These are phyloP conservation scores for Scelioninae gen. 2 DNA, from an alignment of 2,888 invertebrate species.

Conservation along the genomic window DNA sequence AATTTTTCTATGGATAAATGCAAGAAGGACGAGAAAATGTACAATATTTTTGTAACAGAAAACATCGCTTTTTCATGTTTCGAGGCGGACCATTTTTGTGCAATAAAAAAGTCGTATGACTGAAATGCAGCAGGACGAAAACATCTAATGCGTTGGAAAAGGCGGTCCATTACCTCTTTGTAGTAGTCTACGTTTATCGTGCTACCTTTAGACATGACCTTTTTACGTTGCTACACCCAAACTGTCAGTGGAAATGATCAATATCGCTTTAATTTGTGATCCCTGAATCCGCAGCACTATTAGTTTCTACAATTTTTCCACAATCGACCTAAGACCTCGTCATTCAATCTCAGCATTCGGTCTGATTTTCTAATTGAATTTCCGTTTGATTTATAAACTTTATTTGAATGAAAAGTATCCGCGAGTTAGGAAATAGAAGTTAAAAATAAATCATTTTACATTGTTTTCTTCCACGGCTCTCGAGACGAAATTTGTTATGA, in stretches of 20 bases:
- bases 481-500: no score
- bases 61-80: conserved; percentile 22
- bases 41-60: conserved; percentile 5
- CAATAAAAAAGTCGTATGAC: conserved; percentile 32
- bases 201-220: conserved; percentile 34
- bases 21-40: not conserved
- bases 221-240: conserved; percentile 25
- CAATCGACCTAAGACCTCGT: conserved; percentile 34
- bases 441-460: no score
- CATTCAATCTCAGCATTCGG: conserved; percentile 30
- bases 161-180: conserved; percentile 43
- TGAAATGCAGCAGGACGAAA: conserved; percentile 40
- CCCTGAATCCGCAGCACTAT: conserved; percentile 44
- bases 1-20: conserved; percentile 13
- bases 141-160: conserved; percentile 37
- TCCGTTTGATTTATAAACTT: conserved; percentile 31
- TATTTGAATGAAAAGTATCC: conserved; percentile 10
- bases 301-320: conserved; percentile 43
- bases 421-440: not conserved
- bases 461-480: not conserved
- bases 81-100: conserved; percentile 12
- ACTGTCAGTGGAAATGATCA: conserved; percentile 38
- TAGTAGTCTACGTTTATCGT: conserved; percentile 13
- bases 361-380: conserved; percentile 52
- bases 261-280: conserved; percentile 53